A percentile compares a stretch with the other conserved stretches of the same genome.
phyloP scores from a whole-genome alignment of 2,888 invertebrate genomes.

The Heliconius erato region DNA sequence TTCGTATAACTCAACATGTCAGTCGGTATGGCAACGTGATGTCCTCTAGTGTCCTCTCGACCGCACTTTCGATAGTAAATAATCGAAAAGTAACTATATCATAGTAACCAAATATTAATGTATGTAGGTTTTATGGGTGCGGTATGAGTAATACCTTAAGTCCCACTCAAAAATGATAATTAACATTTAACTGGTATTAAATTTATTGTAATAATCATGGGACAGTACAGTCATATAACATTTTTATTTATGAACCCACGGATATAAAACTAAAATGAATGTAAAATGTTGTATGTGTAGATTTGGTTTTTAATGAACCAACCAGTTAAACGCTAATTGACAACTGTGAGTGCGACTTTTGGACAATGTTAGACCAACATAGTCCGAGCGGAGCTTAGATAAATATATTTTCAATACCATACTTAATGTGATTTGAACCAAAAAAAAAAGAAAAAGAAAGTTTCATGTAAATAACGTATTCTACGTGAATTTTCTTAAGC shows the following conservation, averaged over 20 bases:
- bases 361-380: conserved; percentile 50
- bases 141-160: conserved; percentile 55
- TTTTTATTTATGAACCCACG: not conserved
- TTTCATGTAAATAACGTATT: conserved; percentile 53
- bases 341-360: conserved; percentile 15
- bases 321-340: conserved; percentile 1
- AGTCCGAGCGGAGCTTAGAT: conserved; percentile 70
- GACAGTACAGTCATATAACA: not conserved
- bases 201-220: not conserved
- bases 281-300: no score
- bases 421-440: conserved; percentile 84
- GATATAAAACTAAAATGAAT: not conserved
- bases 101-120: conserved; percentile 51
- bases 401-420: conserved; percentile 78
- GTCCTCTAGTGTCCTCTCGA: conserved; percentile 36
- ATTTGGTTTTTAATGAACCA: no score
- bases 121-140: conserved; percentile 50
- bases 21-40: conserved; percentile 28
- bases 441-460: conserved; percentile 74
- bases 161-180: not conserved
- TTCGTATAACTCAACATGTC: not conserved
- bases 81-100: conserved; percentile 33
- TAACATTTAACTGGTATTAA: not conserved
- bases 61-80: conserved; percentile 29
- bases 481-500: conserved; percentile 14